Percentiles rank a stretch among this genome's conserved stretches.
Conservation (phyloP, 1,140 invertebrate genomes). For the Drosophila serrata region DNA sequence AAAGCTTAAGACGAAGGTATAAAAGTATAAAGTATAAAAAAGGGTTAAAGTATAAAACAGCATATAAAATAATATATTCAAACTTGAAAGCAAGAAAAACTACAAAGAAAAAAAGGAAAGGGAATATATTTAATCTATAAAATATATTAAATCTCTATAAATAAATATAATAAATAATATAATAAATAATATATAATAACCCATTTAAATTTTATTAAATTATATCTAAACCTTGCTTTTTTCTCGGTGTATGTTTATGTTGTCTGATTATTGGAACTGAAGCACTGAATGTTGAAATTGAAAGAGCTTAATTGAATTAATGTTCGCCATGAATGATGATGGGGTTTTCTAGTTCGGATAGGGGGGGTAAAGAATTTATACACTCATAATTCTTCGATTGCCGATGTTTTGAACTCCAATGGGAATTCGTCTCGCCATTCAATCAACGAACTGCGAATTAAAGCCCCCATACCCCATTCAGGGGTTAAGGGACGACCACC, state of each 20-base stretch:
- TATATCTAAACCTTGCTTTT: not conserved
- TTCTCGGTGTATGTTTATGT: not conserved
- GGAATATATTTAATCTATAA: too few relatives aligned
- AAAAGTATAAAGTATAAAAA: not conserved
- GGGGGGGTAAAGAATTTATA: constrained; percentile 2
- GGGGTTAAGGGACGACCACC: constrained; percentile 25
- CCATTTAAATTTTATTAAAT: not conserved
- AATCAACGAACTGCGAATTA: constrained; percentile 31
- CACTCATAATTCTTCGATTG: constrained; percentile 39
- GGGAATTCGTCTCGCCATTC: constrained; percentile 42
- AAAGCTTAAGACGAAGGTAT: not conserved
- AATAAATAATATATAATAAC: too few relatives aligned
- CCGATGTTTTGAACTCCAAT: constrained; percentile 27
- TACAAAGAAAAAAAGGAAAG: too few relatives aligned
- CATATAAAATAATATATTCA: too few relatives aligned
- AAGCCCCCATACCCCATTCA: not conserved
- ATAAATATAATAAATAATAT: too few relatives aligned
- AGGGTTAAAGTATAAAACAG: too few relatives aligned
- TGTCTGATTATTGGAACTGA: constrained; percentile 30
- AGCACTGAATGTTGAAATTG: constrained; percentile 27
- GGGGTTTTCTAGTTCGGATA: constrained; percentile 19
- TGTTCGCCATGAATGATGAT: constrained; percentile 23
- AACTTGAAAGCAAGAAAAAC: not conserved
- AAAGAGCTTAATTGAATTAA: constrained; percentile 74
- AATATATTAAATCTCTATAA: too few relatives aligned